A percentile compares a stretch with the other conserved stretches of the same genome.
phyloP scores from a whole-genome alignment of 1,140 invertebrate genomes.

The Tetragonula clypearis region DNA sequence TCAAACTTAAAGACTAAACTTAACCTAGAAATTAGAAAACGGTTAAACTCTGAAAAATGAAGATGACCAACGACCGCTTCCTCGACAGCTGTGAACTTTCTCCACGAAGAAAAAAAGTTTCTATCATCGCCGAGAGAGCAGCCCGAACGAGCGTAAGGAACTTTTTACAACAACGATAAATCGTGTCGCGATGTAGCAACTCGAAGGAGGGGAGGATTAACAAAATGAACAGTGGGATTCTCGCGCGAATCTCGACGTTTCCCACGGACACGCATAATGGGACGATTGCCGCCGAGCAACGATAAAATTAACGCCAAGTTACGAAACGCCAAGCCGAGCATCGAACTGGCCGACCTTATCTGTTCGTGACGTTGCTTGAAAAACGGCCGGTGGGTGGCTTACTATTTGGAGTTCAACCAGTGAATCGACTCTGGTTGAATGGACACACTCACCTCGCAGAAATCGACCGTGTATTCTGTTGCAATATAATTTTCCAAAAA shows the following conservation, averaged over 20 bases:
- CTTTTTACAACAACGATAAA: neutral
- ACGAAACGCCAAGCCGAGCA: neutral
- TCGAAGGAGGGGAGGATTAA: neutral
- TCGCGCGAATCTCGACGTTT: neutral
- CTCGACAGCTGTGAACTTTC: neutral
- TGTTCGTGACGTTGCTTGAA: neutral
- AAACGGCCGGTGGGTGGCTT: neutral
- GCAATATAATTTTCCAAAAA: too few relatives aligned
- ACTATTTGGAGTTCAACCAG: neutral
- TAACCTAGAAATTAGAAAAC: too few relatives aligned
- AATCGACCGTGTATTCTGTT: neutral
- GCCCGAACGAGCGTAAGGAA: neutral
- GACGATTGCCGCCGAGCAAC: neutral
- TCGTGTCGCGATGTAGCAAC: neutral
- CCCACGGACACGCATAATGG: conserved; percentile 14
- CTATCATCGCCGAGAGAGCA: too few relatives aligned
- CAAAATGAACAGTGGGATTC: neutral
- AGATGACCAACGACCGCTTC: neutral
- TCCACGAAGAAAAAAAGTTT: neutral
- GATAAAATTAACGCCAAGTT: conserved; percentile 8
- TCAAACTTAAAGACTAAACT: too few relatives aligned
- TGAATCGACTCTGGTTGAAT: neutral
- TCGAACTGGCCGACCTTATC: conserved; percentile 5
- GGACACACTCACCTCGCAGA: neutral
- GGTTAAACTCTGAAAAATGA: neutral